These are phyloP conservation scores for Hartigia nigra DNA, from an alignment of 2,888 invertebrate genomes.

Conservation along the genomic window DNA sequence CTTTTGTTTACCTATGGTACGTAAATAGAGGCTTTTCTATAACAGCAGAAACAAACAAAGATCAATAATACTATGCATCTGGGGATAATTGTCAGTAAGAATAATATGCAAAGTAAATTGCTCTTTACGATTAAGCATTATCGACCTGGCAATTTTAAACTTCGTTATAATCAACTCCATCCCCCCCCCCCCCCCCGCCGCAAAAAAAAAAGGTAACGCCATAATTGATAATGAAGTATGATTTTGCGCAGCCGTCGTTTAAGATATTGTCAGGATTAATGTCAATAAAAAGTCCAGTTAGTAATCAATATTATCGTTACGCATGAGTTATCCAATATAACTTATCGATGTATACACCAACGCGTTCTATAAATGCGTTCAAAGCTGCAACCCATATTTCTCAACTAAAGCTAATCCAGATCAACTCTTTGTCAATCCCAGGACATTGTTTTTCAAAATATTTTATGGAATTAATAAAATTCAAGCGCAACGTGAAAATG, in stretches of 20 bases:
- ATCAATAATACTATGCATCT: neutral
- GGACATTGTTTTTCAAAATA: neutral
- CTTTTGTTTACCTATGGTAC: neutral
- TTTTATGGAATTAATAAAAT: neutral
- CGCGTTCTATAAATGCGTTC: neutral
- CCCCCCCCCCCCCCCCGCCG: too few relatives aligned
- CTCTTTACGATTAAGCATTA: neutral
- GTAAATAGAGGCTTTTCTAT: neutral
- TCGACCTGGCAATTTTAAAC: neutral
- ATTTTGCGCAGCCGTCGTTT: neutral
- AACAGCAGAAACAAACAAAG: neutral
- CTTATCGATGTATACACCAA: neutral
- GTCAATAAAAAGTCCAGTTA: neutral
- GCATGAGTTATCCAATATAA: neutral
- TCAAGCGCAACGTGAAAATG: neutral
- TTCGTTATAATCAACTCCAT: neutral
- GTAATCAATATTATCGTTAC: neutral
- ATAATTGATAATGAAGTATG: neutral
- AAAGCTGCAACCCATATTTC: neutral
- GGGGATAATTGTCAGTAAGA: neutral
- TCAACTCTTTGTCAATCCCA: neutral
- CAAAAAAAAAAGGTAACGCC: neutral
- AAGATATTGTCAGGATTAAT: neutral
- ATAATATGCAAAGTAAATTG: neutral
- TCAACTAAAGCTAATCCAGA: neutral